Base-by-base conservation (phyloP, 2,797 vertebrate species). In the Poecile montanus region DNA sequence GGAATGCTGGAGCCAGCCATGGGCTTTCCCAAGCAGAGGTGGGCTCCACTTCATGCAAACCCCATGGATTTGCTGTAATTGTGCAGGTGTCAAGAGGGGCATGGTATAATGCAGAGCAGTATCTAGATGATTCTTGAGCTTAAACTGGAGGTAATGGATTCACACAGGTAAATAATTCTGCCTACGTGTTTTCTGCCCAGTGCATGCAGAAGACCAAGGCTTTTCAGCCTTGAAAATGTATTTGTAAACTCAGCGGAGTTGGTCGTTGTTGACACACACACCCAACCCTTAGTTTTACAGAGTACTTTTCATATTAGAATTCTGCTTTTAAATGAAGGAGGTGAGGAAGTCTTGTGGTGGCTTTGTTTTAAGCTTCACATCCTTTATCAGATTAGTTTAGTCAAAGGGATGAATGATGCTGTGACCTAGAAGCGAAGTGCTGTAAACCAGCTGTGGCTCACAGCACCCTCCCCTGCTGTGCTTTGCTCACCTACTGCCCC, bases 391-490 rank as follows among this genome's bases (percentile, higher is more conserved):
- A 29, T 47, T 4, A 50, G 29, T 32, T 65, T 58, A 25, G 67
- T 74, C 16, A 18, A 27, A 45, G 13, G 27, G 60, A 32, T 42
- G 60, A 79, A 50, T 36, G 48, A 22, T 60, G 50, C 42, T 19
- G 13, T 56, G 56, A 70, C 30, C 27, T 51, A 8, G 56, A 77
- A 85, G 53, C 13, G 16, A 61, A 58, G n/a, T 44, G 34, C 54
- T 75, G 38, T 40, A 34, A 26, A 32, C 11, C 22, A 62, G 27
- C 40, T 1, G 4, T 29, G 63, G 38, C 57, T 76, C n/a, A 66
- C 21, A 14, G 58, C 3, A 1, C 26, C 30, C 0, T 0, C 47
- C 53, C 29, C 72, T 44, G 47, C 66, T 40, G 40, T 13, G 1
- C 75, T 8, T 15, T 8, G 25, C 78, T 73, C 14, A 7, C 7